Base-by-base conservation (phyloP, 2,888 invertebrate genomes). In the Asteroscopus sphinx region DNA sequence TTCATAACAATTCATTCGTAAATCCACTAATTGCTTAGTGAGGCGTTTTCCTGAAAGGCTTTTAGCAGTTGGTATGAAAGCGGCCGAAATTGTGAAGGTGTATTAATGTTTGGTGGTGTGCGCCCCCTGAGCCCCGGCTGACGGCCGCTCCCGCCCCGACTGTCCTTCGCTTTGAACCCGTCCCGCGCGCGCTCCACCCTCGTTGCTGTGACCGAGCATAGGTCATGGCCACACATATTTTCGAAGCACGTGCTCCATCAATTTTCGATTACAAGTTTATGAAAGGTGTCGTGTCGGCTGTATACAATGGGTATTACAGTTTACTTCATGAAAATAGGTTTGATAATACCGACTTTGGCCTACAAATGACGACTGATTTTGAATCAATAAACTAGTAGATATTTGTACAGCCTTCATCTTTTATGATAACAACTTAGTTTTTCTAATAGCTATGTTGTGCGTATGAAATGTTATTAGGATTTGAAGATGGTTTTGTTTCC, bases 191-290 rank as follows among this genome's bases (percentile, higher is more conserved):
- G 30, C 75, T 69, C 66, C 74, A 79, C 80, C 78, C 80, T 65
- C 62, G 35, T 32, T 47, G 47, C 70, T 80, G 72, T 92, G 91
- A 92, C 92, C 91, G 89, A 83, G 81, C 84, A 64, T 81, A 88
- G 93, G 92, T 93, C 94, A 93, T 77, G 93, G 94, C 81, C 94
- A 83, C 77, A 77, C 75, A 82, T 87, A 90, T 87, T 89, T 90
- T 82, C 68, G 77, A 82, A 86, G 69, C 86, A 86, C 84, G 85
- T 85, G 83, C 77, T 79, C 42, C 70, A 75, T 77, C 59, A 75
- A 75, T 80, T 81, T 79, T 77, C 74, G 64, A 77, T 75, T 63
- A 75, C 36, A 68, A 73, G 56, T 51, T 72, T 57, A 54, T 70
- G 64, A 63, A 68, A 64, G 47, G 47, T 60, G 39, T 58, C 47